Conservation (phyloP, 2,797 vertebrate genomes). For the Muraenolepis orangiensis region DNA sequence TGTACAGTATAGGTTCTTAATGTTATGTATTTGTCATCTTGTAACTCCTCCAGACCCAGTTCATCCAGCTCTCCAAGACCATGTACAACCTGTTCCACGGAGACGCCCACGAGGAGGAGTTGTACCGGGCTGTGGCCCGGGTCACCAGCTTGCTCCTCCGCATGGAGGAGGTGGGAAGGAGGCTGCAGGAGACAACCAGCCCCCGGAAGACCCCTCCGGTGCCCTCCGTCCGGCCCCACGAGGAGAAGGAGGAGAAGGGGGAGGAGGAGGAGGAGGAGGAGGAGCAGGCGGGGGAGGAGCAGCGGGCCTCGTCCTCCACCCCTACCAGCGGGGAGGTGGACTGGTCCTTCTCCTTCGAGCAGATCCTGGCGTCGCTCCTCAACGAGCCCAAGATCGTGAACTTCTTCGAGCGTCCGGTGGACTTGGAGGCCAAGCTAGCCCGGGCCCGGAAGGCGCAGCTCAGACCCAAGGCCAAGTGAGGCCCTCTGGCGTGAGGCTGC, state of each 20-base stretch:
- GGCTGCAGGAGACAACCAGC: slow-evolving; percentile 70
- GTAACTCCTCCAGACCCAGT: slow-evolving; percentile 84
- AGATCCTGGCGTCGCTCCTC: slow-evolving; percentile 92
- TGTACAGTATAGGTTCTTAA: neutral
- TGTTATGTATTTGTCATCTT: too few relatives aligned
- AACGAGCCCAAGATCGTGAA: slow-evolving; percentile 88
- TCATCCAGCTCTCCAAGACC: slow-evolving; percentile 96
- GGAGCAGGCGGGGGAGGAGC: slow-evolving; percentile 28
- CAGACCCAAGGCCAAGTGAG: slow-evolving; percentile 54
- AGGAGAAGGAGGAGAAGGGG: slow-evolving; percentile 20
- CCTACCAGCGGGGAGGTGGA: slow-evolving; percentile 62
- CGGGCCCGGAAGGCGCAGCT: slow-evolving; percentile 81
- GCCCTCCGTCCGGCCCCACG: slow-evolving; percentile 26
- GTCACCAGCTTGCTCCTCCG: slow-evolving; percentile 92
- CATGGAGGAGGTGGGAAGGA: slow-evolving; percentile 94
- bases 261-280: slow-evolving; percentile 24
- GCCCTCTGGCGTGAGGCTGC: neutral
- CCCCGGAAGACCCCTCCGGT: slow-evolving; percentile 10
- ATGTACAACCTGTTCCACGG: slow-evolving; percentile 94
- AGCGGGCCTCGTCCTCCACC: neutral
- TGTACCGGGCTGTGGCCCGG: slow-evolving; percentile 87
- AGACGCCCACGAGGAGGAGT: slow-evolving; percentile 85
- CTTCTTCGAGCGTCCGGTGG: slow-evolving; percentile 88
- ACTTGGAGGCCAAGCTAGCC: slow-evolving; percentile 79
- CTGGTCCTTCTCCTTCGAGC: slow-evolving; percentile 98